phyloP scores from a whole-genome alignment of 2,113 vertebrate genomes.

The Eleginops maclovinus region DNA sequence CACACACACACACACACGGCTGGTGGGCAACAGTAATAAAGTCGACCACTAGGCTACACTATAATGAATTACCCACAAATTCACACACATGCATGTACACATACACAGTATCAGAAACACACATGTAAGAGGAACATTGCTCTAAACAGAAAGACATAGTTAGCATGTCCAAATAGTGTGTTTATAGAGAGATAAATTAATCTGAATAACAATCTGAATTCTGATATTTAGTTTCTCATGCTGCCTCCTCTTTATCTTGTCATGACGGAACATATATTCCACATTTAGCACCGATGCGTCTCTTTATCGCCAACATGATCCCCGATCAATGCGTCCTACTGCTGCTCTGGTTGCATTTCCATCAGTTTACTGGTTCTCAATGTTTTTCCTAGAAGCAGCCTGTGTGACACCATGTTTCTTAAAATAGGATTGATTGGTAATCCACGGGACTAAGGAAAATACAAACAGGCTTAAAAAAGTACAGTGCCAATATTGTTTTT shows the following conservation, averaged over 20 bases:
- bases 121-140: conserved; percentile 4
- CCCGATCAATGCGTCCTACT: conserved; percentile 23
- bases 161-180: background rate
- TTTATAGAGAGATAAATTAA: conserved; percentile 8
- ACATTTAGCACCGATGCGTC: background rate
- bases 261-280: conserved; percentile 5
- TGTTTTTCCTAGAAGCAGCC: conserved; percentile 37
- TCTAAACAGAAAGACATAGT: conserved; percentile 8
- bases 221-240: background rate
- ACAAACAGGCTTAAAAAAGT: background rate
- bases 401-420: conserved; percentile 30
- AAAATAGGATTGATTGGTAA: conserved; percentile 20
- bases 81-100: conserved; percentile 30
- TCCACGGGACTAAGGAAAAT: conserved; percentile 15
- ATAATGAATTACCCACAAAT: conserved; percentile 84
- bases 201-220: background rate
- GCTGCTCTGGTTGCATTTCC: conserved; percentile 23
- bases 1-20: conserved; percentile 62
- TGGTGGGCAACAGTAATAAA: conserved; percentile 62
- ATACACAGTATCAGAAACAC: conserved; percentile 21
- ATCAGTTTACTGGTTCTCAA: conserved; percentile 12
- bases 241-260: background rate
- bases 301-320: conserved; percentile 7
- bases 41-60: conserved; percentile 41
- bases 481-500: background rate